These are phyloP conservation scores for Canis aureus DNA, from an alignment of 2,113 vertebrate species.

Conservation along the genomic window DNA sequence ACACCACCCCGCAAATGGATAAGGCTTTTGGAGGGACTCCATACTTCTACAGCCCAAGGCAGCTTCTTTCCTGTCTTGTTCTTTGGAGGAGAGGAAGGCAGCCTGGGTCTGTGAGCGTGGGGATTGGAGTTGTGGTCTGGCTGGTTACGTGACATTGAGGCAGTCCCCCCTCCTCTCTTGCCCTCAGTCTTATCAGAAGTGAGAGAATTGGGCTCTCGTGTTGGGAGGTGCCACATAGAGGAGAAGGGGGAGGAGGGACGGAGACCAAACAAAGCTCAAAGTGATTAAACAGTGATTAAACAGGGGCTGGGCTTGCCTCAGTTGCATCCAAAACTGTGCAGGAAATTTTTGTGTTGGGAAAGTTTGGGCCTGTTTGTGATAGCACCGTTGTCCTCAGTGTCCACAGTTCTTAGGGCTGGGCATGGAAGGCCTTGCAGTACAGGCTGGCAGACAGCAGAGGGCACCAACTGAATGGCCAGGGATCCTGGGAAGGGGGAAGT, in stretches of 20 bases:
- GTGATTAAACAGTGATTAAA: background rate
- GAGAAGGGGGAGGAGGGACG: background rate
- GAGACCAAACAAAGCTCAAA: background rate
- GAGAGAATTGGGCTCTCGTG: background rate
- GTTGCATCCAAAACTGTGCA: background rate
- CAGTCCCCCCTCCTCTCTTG: background rate
- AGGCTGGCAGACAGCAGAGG: conserved; percentile 67
- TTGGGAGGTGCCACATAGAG: background rate
- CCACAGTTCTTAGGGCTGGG: background rate
- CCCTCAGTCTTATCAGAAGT: background rate
- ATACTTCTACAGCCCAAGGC: background rate
- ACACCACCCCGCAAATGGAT: background rate
- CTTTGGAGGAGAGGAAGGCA: background rate
- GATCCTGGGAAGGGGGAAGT: conserved; percentile 71
- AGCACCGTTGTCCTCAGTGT: background rate
- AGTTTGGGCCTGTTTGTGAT: background rate
- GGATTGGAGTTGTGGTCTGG: background rate
- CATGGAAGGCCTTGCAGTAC: conserved; percentile 18
- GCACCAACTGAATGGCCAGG: conserved; percentile 59
- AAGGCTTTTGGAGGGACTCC: background rate
- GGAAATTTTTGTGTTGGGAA: background rate
- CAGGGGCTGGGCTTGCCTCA: background rate
- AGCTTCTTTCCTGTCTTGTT: background rate
- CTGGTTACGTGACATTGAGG: background rate
- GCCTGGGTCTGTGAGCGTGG: background rate